These are phyloP conservation scores for Stichodactyla mertensii DNA, from an alignment of 64 coral and sea anemone species.

Conservation along the genomic window DNA sequence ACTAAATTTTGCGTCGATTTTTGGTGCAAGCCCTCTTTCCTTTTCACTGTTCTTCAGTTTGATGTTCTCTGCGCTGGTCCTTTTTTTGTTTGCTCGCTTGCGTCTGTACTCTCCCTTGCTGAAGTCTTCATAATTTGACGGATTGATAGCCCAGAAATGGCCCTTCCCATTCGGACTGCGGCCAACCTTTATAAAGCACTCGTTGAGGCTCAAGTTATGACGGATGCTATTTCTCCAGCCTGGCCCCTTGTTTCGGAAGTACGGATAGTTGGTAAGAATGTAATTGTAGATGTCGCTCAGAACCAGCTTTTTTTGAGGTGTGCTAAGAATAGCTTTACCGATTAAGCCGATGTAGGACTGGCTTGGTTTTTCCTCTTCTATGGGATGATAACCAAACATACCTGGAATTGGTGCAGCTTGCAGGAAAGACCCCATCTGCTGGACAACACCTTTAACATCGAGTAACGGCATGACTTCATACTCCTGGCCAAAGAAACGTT, in stretches of 20 bases:
- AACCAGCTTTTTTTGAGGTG: slow-evolving; percentile 55
- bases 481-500: background rate
- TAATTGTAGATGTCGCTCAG: slow-evolving; percentile 56
- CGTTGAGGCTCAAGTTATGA: slow-evolving; percentile 53
- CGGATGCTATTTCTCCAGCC: slow-evolving; percentile 62
- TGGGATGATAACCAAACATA: slow-evolving; percentile 16
- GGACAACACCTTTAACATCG: background rate
- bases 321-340: slow-evolving; percentile 53
- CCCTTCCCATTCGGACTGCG: slow-evolving; percentile 54
- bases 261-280: slow-evolving; percentile 53
- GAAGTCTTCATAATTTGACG: slow-evolving; percentile 50
- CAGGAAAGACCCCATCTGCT: background rate
- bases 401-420: background rate
- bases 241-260: slow-evolving; percentile 48
- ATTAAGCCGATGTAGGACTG: slow-evolving; percentile 50
- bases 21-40: background rate
- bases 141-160: slow-evolving; percentile 68
- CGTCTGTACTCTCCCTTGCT: slow-evolving; percentile 48
- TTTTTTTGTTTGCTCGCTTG: slow-evolving; percentile 25
- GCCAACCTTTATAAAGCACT: slow-evolving; percentile 60
- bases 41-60: background rate
- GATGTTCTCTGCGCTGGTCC: background rate
- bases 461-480: background rate
- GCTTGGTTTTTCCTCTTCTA: slow-evolving; percentile 49
- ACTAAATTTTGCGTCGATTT: background rate